These are phyloP conservation scores for Erethizon dorsatum DNA, from an alignment of 2,797 vertebrate species.

Conservation along the genomic window DNA sequence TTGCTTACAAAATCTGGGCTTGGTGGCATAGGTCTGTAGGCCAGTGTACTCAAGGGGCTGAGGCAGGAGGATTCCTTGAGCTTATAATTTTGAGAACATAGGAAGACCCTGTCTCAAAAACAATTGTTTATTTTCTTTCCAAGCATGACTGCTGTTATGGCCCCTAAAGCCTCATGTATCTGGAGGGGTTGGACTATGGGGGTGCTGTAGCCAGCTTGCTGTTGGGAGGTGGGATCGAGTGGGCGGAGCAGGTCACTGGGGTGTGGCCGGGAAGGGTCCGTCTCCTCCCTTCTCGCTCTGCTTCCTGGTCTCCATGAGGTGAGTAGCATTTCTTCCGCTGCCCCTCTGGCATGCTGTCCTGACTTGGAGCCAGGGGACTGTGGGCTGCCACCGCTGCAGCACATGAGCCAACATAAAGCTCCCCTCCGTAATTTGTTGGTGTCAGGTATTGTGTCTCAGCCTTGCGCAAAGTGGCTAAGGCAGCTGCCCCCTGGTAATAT, in stretches of 20 bases:
- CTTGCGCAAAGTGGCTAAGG: background rate
- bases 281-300: background rate
- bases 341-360: background rate
- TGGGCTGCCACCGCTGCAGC: background rate
- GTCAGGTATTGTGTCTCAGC: background rate
- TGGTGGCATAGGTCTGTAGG: background rate
- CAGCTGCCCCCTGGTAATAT: background rate
- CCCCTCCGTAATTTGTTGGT: background rate
- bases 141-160: background rate
- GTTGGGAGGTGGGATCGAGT: background rate
- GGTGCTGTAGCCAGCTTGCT: background rate
- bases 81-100: background rate
- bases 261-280: background rate
- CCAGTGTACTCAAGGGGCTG: background rate
- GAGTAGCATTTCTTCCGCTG: background rate
- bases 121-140: background rate
- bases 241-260: background rate
- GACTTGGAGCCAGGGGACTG: background rate
- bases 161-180: background rate
- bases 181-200: background rate
- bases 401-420: background rate
- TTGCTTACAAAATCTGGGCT: background rate
- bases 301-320: background rate
- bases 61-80: background rate
- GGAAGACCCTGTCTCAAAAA: background rate